Conservation (phyloP, 2,888 invertebrate genomes). For the Agrenia bidenticulata region DNA sequence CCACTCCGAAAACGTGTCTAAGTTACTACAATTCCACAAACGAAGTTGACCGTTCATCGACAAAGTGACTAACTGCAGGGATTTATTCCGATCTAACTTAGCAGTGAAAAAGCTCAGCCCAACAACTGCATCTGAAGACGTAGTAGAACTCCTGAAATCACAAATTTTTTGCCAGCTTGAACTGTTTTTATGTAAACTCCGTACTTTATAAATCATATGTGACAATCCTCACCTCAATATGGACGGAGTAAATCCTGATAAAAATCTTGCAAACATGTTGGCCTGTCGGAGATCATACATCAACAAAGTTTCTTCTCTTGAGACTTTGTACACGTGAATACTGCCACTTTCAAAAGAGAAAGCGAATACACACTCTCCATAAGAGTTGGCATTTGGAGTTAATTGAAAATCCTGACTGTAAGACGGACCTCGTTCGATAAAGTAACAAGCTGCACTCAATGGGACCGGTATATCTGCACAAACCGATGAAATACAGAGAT, state of each 20-base stretch:
- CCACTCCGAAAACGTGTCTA: constrained; percentile 41
- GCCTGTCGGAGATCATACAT: constrained; percentile 48
- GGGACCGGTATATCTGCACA: constrained; percentile 50
- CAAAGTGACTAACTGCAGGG: constrained; percentile 45
- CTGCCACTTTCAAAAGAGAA: constrained; percentile 50
- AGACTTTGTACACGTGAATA: constrained; percentile 44
- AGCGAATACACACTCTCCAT: constrained; percentile 50
- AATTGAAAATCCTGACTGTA: constrained; percentile 1
- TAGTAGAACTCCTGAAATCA: constrained; percentile 24
- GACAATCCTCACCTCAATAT: constrained; percentile 38
- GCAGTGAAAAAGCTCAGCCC: constrained; percentile 46
- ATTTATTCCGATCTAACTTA: constrained; percentile 22
- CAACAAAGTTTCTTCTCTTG: constrained; percentile 42
- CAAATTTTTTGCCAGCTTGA: too few species aligned
- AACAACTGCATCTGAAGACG: constrained; percentile 44
- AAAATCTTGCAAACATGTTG: constrained; percentile 47
- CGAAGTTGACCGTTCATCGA: constrained; percentile 50
- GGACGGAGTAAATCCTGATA: constrained; percentile 42
- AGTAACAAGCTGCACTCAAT: constrained; percentile 42
- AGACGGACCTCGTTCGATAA: constrained; percentile 26
- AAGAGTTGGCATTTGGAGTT: constrained; percentile 9
- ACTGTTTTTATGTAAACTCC: not conserved
- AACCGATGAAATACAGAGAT: constrained; percentile 15
- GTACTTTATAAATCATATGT: not conserved
- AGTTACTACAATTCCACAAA: constrained; percentile 41